Conservation (phyloP, 2,113 vertebrate species). For the Axis porcinus region DNA sequence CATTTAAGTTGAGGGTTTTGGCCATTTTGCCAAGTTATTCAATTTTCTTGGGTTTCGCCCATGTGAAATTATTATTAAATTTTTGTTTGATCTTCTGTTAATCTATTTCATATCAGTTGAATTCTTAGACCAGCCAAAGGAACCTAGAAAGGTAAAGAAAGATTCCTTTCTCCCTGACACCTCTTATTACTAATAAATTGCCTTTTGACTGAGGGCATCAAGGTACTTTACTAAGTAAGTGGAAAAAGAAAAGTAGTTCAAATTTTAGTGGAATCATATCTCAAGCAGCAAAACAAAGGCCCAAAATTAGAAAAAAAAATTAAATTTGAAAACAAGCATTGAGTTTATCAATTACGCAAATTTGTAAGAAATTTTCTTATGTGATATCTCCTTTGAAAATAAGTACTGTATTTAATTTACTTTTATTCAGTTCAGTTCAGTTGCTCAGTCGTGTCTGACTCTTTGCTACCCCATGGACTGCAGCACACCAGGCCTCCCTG, state of each 20-base stretch:
- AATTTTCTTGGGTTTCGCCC: background rate
- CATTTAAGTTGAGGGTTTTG: background rate
- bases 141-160: background rate
- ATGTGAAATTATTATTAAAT: background rate
- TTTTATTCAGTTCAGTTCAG: background rate
- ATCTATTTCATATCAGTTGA: background rate
- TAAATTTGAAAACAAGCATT: background rate
- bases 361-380: background rate
- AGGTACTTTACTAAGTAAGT: background rate
- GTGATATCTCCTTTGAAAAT: background rate
- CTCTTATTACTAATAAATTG: background rate
- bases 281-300: background rate
- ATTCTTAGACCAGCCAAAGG: background rate
- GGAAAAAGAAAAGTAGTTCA: background rate
- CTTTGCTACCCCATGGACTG: background rate
- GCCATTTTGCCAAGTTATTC: background rate
- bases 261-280: background rate
- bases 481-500: background rate
- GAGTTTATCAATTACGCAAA: background rate
- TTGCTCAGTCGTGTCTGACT: fast-evolving
- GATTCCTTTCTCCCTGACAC: background rate
- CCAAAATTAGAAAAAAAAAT: background rate
- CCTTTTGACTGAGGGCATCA: background rate
- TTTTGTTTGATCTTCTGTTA: background rate
- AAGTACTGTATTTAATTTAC: background rate